Percentiles rank a stretch among this genome's conserved stretches.
These are phyloP conservation scores for Argyrosomus regius DNA, from an alignment of 2,797 vertebrate species.

Conservation along the genomic window DNA sequence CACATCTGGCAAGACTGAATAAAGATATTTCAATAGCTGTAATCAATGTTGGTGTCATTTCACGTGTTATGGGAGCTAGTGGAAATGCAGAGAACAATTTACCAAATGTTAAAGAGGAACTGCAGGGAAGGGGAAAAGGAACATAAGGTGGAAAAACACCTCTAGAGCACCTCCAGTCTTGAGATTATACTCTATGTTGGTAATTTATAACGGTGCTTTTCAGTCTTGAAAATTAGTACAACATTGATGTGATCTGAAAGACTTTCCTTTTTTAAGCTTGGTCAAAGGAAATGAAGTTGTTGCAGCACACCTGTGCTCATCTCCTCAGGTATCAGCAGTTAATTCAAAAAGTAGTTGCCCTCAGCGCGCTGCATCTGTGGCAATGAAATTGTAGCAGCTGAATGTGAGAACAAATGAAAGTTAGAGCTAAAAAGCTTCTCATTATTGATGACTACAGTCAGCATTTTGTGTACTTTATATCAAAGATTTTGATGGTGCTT, in stretches of 20 bases:
- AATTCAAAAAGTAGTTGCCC: background rate
- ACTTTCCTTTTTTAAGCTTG: background rate
- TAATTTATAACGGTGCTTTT: background rate
- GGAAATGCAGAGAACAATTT: background rate
- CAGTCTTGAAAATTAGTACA: background rate
- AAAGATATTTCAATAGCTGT: conserved; percentile 2
- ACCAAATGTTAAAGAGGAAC: background rate
- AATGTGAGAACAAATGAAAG: background rate
- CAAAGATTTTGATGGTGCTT: background rate
- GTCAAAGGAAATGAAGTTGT: conserved; percentile 10
- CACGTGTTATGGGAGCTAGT: background rate
- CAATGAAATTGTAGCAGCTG: background rate
- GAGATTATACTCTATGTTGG: background rate
- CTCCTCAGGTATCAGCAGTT: no score
- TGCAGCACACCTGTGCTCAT: background rate
- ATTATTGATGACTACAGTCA: background rate
- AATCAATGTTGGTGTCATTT: background rate
- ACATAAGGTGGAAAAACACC: background rate
- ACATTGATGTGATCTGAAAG: background rate
- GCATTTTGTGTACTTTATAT: background rate
- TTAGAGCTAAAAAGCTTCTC: conserved; percentile 1
- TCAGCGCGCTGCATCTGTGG: no score
- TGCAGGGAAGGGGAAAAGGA: background rate
- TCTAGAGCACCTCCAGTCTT: background rate
- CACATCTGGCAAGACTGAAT: background rate